These are phyloP conservation scores for Parnassius apollo DNA, from an alignment of 2,888 invertebrate genomes.

Conservation along the genomic window DNA sequence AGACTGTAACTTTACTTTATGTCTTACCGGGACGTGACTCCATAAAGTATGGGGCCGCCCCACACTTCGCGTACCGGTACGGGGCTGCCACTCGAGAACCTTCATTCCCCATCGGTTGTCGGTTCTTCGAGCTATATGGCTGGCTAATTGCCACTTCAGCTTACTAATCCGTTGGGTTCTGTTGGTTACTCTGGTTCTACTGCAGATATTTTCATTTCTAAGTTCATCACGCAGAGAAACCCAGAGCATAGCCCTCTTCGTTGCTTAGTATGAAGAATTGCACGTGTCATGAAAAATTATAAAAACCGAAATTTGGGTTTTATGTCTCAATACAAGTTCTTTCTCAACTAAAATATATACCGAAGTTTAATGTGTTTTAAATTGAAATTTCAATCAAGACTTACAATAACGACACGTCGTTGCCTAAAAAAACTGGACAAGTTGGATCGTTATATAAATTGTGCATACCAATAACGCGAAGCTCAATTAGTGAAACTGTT, in stretches of 20 bases:
- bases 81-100: too few relatives aligned
- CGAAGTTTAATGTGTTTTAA: neutral
- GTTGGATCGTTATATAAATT: slow-evolving; percentile 8
- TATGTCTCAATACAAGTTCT: slow-evolving; percentile 13
- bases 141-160: too few relatives aligned
- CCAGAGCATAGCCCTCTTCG: too few relatives aligned
- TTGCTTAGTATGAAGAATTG: too few relatives aligned
- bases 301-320: neutral
- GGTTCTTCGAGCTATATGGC: too few relatives aligned
- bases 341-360: slow-evolving; percentile 12
- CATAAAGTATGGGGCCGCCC: too few relatives aligned
- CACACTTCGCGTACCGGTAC: too few relatives aligned
- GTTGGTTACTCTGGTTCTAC: neutral
- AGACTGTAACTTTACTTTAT: too few relatives aligned
- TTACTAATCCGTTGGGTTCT: neutral
- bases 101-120: too few relatives aligned
- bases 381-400: slow-evolving; percentile 7
- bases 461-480: slow-evolving; percentile 3
- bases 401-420: neutral
- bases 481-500: slow-evolving; percentile 4
- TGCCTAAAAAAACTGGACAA: slow-evolving; percentile 5
- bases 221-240: too few relatives aligned
- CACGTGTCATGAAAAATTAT: too few relatives aligned
- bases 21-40: too few relatives aligned
- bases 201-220: neutral